phyloP scores from a whole-genome alignment of 2,888 invertebrate genomes.

The Calliopum simillimum region DNA sequence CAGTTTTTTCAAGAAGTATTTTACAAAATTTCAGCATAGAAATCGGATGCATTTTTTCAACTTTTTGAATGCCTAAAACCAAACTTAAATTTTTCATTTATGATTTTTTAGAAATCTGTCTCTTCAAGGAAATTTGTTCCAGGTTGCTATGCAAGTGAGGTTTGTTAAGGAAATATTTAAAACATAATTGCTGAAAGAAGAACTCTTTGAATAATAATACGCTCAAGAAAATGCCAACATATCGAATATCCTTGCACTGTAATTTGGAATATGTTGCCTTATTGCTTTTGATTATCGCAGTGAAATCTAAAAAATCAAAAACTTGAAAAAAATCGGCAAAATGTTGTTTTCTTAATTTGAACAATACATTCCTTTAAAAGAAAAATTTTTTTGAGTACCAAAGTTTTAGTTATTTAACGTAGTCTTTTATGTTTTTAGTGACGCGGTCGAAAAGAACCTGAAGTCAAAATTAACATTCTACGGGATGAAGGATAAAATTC shows the following conservation, averaged over 20 bases:
- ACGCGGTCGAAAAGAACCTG: too few relatives aligned
- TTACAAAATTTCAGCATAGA: too few relatives aligned
- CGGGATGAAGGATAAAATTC: background rate
- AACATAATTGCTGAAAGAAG: background rate
- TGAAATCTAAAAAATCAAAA: conserved; percentile 25
- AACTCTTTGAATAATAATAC: background rate
- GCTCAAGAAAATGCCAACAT: background rate
- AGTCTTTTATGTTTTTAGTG: too few relatives aligned
- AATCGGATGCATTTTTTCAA: too few relatives aligned
- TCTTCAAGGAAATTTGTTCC: background rate
- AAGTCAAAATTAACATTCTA: too few relatives aligned
- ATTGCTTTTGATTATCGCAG: background rate
- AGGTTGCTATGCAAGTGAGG: conserved; percentile 7
- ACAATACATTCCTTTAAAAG: too few relatives aligned
- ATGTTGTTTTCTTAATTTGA: too few relatives aligned
- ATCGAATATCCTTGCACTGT: conserved; percentile 17
- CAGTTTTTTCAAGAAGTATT: too few relatives aligned
- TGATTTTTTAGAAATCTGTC: conserved; percentile 1
- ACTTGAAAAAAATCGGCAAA: background rate
- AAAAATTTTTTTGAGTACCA: too few relatives aligned
- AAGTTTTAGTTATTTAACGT: too few relatives aligned
- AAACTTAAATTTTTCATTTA: background rate
- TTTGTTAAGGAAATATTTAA: background rate
- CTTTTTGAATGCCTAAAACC: too few relatives aligned
- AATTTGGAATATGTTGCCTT: conserved; percentile 12